Base-by-base conservation (phyloP, 2,797 vertebrate species). In the Pangasius mekongensis region DNA sequence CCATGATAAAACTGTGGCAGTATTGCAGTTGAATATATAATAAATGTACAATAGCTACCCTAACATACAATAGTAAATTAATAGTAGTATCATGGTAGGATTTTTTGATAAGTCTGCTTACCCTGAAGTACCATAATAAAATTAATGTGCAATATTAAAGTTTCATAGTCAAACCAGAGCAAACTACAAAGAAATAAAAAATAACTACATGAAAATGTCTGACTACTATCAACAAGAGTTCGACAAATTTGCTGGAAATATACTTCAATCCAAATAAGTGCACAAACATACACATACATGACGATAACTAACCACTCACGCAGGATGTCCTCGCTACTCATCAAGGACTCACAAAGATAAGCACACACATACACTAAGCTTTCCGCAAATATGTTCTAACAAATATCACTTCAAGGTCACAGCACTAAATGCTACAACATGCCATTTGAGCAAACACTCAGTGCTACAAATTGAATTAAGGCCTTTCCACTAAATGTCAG, bases 401-500 rank as follows among this genome's bases (percentile, higher is more conserved):
- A 82, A 87, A 89, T 82, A 85, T 86, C 80, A 87, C 67, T n/a
- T 82, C 81, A 85, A 90, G 91, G 84, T 91, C 54, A 20, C 5
- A 56, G 36, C 62, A 84, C 62, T 83, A 85, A 90, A 87, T 77
- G 84, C 69, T 49, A 71, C 8, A 8, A 81, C 62, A 58, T 89
- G 73, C 66, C 74, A 74, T 77, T 89, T 86, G 64, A 8, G 43
- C 78, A 85, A 88, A 87, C 81, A 89, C 85, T 80, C 80, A 87
- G 52, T 82, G 73, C 80, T 71, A 67, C 69, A 89, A 84, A 90
- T 83, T 89, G 84, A 89, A 90, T 89, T 87, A 90, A 81, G 33
- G 88, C 67, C 52, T 76, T 82, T 89, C 81, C 81, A 64, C 76
- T 47, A 89, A 89, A 89, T 90, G 91, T 89, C 91, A 88, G 81